These are phyloP conservation scores for Prionace glauca DNA, from an alignment of 2,797 vertebrate species.

Conservation along the genomic window DNA sequence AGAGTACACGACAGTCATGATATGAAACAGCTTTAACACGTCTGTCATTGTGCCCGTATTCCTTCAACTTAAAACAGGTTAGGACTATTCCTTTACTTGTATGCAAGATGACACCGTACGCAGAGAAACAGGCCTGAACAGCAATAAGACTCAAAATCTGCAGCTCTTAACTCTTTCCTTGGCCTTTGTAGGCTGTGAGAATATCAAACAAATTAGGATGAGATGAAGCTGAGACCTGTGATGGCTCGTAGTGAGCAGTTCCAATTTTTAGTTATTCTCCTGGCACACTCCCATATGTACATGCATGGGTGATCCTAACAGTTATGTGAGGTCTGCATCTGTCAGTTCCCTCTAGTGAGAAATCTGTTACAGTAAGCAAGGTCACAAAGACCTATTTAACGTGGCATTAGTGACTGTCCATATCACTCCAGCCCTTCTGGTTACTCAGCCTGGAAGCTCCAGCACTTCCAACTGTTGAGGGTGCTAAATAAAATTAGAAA, in stretches of 20 bases:
- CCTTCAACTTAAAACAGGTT: slow-evolving; percentile 28
- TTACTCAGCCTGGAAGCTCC: not conserved
- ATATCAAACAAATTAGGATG: not conserved
- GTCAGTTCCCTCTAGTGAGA: not conserved
- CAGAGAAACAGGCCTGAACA: not conserved
- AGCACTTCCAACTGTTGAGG: not conserved
- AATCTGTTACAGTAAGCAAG: not conserved
- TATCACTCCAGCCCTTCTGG: not conserved
- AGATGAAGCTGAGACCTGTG: not conserved
- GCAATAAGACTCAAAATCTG: not conserved
- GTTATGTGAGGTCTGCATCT: not conserved
- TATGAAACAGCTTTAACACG: slow-evolving; percentile 10
- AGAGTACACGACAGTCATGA: not conserved
- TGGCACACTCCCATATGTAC: not conserved
- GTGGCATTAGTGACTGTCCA: not conserved
- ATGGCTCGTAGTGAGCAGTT: not conserved
- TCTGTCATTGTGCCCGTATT: not conserved
- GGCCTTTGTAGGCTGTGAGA: not conserved
- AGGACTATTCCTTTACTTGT: slow-evolving; percentile 6
- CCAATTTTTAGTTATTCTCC: not conserved
- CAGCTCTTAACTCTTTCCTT: not conserved
- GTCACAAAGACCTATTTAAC: not conserved
- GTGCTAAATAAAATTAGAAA: not conserved
- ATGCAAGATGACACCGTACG: not conserved
- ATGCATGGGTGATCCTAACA: not conserved